phyloP scores from a whole-genome alignment of 37 sponge, comb jelly and placozoan species.

The Petrosia ficiformis region DNA sequence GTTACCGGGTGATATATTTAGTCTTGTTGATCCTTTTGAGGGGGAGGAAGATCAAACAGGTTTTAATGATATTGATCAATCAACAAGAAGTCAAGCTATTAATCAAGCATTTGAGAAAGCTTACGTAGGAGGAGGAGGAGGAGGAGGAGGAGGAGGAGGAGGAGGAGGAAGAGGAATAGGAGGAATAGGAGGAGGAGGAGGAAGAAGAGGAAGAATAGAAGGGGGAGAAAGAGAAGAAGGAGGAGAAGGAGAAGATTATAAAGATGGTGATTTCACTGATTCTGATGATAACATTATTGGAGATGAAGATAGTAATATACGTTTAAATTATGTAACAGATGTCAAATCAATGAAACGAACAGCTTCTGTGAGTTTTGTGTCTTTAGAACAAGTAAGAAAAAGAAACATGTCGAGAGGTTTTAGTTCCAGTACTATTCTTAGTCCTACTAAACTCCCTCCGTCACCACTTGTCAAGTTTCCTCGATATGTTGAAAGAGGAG shows the following conservation, averaged over 20 bases:
- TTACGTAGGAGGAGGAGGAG: not conserved
- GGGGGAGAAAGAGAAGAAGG: not conserved
- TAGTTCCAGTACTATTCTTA: not conserved
- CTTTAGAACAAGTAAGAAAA: not conserved
- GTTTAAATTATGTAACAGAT: not conserved
- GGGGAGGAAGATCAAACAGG: not conserved
- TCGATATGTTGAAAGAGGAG: conserved; percentile 41
- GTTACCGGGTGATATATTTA: not conserved
- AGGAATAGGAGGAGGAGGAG: not conserved
- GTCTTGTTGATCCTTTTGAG: not conserved
- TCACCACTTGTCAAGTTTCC: conserved; percentile 31
- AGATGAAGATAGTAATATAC: not conserved
- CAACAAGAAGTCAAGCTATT: not conserved
- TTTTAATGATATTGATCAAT: not conserved
- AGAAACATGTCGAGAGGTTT: not conserved
- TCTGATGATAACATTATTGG: not conserved
- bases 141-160: not conserved
- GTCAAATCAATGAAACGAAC: not conserved
- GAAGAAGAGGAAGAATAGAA: not conserved
- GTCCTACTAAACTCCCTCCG: conserved; percentile 33
- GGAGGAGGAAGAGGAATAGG: not conserved
- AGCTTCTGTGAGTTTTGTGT: not conserved
- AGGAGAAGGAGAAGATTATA: not conserved
- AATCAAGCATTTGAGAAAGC: not conserved
- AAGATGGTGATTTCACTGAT: not conserved